Conservation (phyloP, 2,113 vertebrate species). For the Burhinus bistriatus region DNA sequence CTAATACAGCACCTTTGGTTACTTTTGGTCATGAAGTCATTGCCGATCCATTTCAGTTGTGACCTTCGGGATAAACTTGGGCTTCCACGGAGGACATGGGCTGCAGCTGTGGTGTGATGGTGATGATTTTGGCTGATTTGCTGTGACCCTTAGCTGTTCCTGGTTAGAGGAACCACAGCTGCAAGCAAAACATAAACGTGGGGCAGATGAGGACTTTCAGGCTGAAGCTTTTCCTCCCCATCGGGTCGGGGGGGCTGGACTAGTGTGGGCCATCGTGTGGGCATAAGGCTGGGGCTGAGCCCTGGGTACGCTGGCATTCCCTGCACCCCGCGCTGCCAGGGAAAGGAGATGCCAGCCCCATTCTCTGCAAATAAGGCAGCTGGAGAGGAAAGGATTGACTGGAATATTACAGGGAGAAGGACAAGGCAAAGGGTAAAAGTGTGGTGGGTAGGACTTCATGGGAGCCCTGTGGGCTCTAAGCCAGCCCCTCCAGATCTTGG, state of each 20-base stretch:
- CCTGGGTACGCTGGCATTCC: not conserved
- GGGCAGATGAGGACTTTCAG: no score
- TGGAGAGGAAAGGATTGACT: not conserved
- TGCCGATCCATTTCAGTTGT: accelerated
- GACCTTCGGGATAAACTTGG: not conserved
- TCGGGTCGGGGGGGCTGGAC: not conserved
- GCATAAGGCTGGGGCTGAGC: no score
- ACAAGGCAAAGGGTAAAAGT: not conserved
- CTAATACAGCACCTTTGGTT: not conserved
- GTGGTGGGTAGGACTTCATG: not conserved
- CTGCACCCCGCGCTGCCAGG: not conserved
- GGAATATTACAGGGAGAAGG: not conserved
- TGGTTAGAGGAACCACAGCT: not conserved
- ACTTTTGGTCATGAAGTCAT: not conserved
- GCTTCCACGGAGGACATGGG: accelerated
- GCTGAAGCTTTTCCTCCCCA: not conserved
- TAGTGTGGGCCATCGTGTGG: not conserved
- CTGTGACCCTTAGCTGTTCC: not conserved
- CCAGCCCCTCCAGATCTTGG: not conserved
- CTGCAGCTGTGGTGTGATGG: accelerated
- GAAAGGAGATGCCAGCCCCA: not conserved
- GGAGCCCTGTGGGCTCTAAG: not conserved
- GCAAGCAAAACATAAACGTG: not conserved
- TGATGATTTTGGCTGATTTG: not conserved
- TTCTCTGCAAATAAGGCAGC: not conserved